phyloP scores from a whole-genome alignment of 2,113 vertebrate species.

The Leucoraja erinaceus region DNA sequence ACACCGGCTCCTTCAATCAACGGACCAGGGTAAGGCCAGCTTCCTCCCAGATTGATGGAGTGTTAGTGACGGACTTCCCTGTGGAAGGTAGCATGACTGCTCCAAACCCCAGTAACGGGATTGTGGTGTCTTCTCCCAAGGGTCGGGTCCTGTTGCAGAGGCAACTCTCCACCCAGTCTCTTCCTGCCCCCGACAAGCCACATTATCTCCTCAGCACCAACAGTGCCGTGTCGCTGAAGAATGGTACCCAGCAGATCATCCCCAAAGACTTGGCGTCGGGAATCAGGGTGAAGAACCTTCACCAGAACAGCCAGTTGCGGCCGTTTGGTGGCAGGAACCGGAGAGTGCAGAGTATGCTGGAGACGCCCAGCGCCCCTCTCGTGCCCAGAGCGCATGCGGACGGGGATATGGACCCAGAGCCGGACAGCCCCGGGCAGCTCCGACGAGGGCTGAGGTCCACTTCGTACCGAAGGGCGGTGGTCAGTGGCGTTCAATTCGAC shows the following conservation, averaged over 20 bases:
- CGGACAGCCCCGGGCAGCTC: conserved; percentile 62
- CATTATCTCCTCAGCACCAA: conserved; percentile 73
- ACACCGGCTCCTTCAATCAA: conserved; percentile 44
- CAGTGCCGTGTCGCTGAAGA: conserved; percentile 71
- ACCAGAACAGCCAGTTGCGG: conserved; percentile 44
- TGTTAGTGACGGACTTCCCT: conserved; percentile 66
- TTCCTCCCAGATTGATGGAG: conserved; percentile 73
- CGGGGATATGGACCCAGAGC: conserved; percentile 54
- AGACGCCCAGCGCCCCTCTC: conserved; percentile 55
- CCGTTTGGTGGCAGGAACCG: conserved; percentile 57
- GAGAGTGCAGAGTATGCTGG: conserved; percentile 77
- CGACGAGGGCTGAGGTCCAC: conserved; percentile 78
- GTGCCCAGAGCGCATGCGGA: conserved; percentile 48
- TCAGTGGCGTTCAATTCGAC: conserved; percentile 74
- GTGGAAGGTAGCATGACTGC: conserved; percentile 54
- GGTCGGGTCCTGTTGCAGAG: conserved; percentile 44
- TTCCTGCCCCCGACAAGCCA: conserved; percentile 44
- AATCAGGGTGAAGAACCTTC: conserved; percentile 51
- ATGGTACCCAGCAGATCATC: conserved; percentile 85
- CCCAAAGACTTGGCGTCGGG: conserved; percentile 70
- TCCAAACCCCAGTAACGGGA: conserved; percentile 26
- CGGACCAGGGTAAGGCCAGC: conserved; percentile 61
- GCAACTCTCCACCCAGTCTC: conserved; percentile 45
- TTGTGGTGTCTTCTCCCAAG: conserved; percentile 44
- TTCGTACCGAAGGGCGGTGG: conserved; percentile 86